Percentiles rank a stretch among this genome's conserved stretches.
phyloP scores from a whole-genome alignment of 2,888 invertebrate genomes.

The Dendrolimus houi region DNA sequence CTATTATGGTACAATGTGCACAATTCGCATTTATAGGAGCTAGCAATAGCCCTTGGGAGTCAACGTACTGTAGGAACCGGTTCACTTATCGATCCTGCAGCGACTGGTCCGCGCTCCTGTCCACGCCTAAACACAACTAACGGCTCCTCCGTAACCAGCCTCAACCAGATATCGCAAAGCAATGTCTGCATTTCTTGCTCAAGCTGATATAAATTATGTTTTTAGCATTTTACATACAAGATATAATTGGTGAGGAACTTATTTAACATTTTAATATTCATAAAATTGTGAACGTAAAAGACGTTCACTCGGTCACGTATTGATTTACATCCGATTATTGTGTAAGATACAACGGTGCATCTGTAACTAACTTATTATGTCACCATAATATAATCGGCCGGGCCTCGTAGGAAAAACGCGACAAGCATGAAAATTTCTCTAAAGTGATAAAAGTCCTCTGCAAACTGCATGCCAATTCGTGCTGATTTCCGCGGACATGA shows the following conservation, averaged over 20 bases:
- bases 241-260: too few relatives aligned
- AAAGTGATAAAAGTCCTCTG: constrained; percentile 38
- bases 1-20: constrained; percentile 36
- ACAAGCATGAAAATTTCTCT: constrained; percentile 31
- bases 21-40: constrained; percentile 51
- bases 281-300: not conserved
- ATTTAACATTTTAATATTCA: too few relatives aligned
- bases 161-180: constrained; percentile 26
- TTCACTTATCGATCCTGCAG: constrained; percentile 71
- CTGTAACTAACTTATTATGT: constrained; percentile 7
- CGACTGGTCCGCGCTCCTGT: constrained; percentile 59
- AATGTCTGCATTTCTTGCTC: not conserved
- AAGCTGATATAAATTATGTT: too few relatives aligned
- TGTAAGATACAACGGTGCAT: not conserved
- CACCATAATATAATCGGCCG: constrained; percentile 15
- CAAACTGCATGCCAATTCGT: constrained; percentile 15
- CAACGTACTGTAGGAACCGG: constrained; percentile 68
- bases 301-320: not conserved
- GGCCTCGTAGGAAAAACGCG: constrained; percentile 9
- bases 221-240: too few relatives aligned
- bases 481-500: constrained; percentile 43
- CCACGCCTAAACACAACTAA: constrained; percentile 65
- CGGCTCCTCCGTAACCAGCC: constrained; percentile 54
- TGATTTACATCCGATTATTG: not conserved
- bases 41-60: constrained; percentile 57